A percentile compares a stretch with the other conserved stretches of the same genome.
Conservation (phyloP, 2,113 vertebrate species). For the Gymnarchus niloticus region DNA sequence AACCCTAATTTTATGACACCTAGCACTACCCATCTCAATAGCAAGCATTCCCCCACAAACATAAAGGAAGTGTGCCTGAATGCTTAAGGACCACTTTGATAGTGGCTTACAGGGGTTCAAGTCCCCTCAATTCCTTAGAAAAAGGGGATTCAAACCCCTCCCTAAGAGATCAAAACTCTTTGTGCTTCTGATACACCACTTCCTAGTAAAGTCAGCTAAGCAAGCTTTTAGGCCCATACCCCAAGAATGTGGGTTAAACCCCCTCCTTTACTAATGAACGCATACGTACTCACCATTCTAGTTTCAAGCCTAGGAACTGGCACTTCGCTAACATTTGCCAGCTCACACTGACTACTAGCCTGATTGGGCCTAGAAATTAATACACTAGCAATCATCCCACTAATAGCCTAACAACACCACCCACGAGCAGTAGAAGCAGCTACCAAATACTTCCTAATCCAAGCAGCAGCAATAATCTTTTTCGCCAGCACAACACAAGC, state of each 20-base stretch:
- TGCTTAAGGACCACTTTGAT: constrained; percentile 40
- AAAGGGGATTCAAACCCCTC: constrained; percentile 34
- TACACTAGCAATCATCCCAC: too few relatives aligned
- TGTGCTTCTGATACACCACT: constrained; percentile 43
- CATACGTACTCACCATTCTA: too few relatives aligned
- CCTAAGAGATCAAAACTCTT: constrained; percentile 37
- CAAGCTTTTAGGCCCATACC: constrained; percentile 30
- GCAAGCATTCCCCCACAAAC: background rate
- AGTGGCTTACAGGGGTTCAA: constrained; percentile 38
- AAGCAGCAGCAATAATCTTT: background rate
- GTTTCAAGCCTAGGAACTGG: too few relatives aligned
- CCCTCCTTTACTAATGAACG: too few relatives aligned
- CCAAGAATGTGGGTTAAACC: too few relatives aligned
- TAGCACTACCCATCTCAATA: background rate
- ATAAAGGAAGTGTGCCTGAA: constrained; percentile 32
- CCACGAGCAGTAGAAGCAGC: too few relatives aligned
- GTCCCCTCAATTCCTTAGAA: constrained; percentile 41
- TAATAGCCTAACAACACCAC: too few relatives aligned
- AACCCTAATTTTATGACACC: constrained; percentile 7
- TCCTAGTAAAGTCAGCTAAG: constrained; percentile 54
- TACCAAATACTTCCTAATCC: too few relatives aligned
- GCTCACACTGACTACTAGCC: too few relatives aligned
- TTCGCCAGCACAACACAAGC: constrained; percentile 26
- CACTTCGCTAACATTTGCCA: too few relatives aligned
- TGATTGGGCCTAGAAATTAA: too few relatives aligned